These are phyloP conservation scores for Machaerirhynchus nigripectus DNA, from an alignment of 2,113 vertebrate species.

Conservation along the genomic window DNA sequence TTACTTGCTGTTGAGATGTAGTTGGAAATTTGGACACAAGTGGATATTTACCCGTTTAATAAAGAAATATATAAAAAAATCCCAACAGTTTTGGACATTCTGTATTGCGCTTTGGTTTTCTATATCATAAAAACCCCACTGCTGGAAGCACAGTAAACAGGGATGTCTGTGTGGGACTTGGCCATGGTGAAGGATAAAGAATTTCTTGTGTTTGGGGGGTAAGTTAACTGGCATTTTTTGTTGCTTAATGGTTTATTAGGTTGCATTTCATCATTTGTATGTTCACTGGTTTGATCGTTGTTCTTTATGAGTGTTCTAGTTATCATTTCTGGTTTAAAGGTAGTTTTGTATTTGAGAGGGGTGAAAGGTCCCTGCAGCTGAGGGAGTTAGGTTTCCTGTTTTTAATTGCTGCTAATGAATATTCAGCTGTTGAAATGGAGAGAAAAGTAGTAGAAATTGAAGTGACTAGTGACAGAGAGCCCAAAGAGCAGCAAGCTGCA, in stretches of 20 bases:
- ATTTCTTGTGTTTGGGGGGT: not conserved
- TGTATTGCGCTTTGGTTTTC: not conserved
- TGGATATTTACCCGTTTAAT: not conserved
- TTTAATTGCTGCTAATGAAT: not conserved
- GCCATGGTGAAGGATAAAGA: not conserved
- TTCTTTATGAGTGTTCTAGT: not conserved
- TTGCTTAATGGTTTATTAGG: not conserved
- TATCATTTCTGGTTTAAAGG: not conserved
- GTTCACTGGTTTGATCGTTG: not conserved
- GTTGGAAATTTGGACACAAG: not conserved
- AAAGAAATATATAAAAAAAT: not conserved
- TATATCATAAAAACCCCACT: not conserved
- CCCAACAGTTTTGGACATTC: not conserved
- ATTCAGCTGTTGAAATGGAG: not conserved
- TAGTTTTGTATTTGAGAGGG: not conserved
- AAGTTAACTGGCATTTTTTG: not conserved
- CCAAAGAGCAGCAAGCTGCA: not conserved
- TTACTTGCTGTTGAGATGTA: not conserved
- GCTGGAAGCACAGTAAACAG: not conserved
- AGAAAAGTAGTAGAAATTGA: not conserved
- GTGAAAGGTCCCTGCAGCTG: not conserved
- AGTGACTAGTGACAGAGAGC: not conserved
- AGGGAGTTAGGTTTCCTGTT: not conserved
- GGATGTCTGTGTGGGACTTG: not conserved
- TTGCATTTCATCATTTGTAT: not conserved